phyloP scores from a whole-genome alignment of 2,797 vertebrate genomes.

The Poeciliopsis gracilis region DNA sequence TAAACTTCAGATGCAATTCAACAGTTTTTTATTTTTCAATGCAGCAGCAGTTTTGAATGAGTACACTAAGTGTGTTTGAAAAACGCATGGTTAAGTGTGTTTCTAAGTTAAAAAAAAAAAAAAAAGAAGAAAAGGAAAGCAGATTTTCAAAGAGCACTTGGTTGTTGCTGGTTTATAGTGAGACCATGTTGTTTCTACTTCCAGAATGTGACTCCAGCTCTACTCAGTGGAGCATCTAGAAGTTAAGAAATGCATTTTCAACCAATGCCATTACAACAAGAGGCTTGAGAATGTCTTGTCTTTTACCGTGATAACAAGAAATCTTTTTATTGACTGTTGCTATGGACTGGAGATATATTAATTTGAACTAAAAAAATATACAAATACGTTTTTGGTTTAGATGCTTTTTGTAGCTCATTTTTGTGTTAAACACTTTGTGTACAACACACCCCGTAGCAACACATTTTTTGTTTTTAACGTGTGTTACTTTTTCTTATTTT shows the following conservation, averaged over 20 bases:
- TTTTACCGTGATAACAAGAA: background rate
- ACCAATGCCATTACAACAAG: background rate
- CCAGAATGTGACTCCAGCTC: background rate
- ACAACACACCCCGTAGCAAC: background rate
- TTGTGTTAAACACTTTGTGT: too few species aligned
- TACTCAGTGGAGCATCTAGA: background rate
- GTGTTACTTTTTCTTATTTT: too few species aligned
- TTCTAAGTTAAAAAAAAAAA: background rate
- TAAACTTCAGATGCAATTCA: background rate
- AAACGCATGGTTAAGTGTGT: background rate
- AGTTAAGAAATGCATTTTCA: background rate
- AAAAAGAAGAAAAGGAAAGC: background rate
- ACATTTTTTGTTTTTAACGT: too few species aligned
- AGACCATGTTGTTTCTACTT: background rate
- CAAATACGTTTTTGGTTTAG: background rate
- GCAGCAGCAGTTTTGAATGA: background rate
- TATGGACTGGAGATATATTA: background rate
- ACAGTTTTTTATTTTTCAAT: background rate
- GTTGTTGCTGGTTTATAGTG: background rate
- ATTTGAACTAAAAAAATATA: background rate
- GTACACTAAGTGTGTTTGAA: background rate
- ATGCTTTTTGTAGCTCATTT: background rate
- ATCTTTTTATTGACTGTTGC: background rate
- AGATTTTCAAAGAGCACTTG: background rate
- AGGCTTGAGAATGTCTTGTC: background rate